phyloP scores from a whole-genome alignment of 2,888 invertebrate genomes.

The Drosophila paucipuncta region DNA sequence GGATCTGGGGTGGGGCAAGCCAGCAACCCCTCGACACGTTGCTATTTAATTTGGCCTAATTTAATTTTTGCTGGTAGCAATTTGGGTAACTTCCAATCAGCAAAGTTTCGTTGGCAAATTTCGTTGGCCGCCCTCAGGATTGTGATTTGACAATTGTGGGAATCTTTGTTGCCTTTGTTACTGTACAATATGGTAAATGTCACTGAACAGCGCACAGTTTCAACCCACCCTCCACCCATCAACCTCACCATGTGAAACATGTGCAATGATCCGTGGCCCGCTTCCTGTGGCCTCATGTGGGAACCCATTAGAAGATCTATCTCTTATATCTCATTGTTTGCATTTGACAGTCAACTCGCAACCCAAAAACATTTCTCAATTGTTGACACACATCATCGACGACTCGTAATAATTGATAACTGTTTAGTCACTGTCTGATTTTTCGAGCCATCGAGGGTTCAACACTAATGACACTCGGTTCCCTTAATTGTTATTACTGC shows the following conservation, averaged over 20 bases:
- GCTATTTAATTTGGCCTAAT: conserved; percentile 77
- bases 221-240: conserved; percentile 15
- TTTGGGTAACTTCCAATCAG: conserved; percentile 44
- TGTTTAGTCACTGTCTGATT: conserved; percentile 79
- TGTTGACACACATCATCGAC: conserved; percentile 58
- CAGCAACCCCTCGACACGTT: conserved; percentile 25
- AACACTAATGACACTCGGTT: conserved; percentile 46
- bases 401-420: conserved; percentile 75
- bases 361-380: conserved; percentile 40
- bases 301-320: conserved; percentile 53
- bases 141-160: conserved; percentile 80
- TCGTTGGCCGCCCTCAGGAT: conserved; percentile 16
- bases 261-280: conserved; percentile 65
- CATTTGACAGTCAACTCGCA: conserved; percentile 44
- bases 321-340: conserved; percentile 43
- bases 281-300: conserved; percentile 53
- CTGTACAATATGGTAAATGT: conserved; percentile 70
- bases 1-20: neutral
- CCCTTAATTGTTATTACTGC: conserved; percentile 61
- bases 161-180: conserved; percentile 56
- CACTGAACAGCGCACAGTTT: conserved; percentile 21
- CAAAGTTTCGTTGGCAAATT: conserved; percentile 15
- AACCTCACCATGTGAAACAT: conserved; percentile 48
- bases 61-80: conserved; percentile 75
- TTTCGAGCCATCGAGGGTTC: conserved; percentile 41